Percentiles rank a stretch among this genome's conserved stretches.
Conservation (phyloP, 2,797 vertebrate genomes). For the Alcedo quadribrachys region DNA sequence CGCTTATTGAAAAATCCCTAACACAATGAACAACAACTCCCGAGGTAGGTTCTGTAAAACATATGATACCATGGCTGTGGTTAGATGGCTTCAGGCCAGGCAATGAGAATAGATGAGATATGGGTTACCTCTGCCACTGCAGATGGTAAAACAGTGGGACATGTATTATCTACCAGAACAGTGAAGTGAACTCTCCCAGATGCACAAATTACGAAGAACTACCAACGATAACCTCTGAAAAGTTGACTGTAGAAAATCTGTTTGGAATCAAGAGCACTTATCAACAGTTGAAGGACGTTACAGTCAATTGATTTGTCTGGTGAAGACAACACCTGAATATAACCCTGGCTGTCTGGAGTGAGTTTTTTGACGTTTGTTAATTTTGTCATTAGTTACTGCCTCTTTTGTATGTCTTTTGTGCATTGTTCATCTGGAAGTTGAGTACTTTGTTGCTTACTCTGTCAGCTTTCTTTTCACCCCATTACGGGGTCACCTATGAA, state of each 20-base stretch:
- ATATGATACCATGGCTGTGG: not conserved
- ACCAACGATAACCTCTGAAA: not conserved
- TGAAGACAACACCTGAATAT: not conserved
- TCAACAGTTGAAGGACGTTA: not conserved
- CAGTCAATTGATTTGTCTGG: not conserved
- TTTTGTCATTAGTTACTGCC: constrained; percentile 48
- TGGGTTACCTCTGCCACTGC: not conserved
- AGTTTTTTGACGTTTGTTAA: not conserved
- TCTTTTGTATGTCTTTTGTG: constrained; percentile 64
- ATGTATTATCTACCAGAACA: not conserved
- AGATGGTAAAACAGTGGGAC: not conserved
- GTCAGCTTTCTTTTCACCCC: constrained; percentile 29
- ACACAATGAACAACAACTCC: not conserved
- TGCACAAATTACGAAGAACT: not conserved
- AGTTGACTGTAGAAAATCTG: not conserved
- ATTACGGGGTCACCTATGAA: constrained; percentile 39
- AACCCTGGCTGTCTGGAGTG: not conserved
- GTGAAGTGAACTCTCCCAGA: not conserved
- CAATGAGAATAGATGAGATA: not conserved
- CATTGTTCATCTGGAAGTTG: constrained; percentile 42
- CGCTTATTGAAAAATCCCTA: not conserved
- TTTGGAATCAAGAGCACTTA: not conserved
- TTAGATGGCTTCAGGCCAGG: not conserved
- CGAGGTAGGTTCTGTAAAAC: not conserved
- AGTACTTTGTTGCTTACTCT: constrained; percentile 39